Conservation (phyloP, 1,140 invertebrate species). For the Pantala flavescens region DNA sequence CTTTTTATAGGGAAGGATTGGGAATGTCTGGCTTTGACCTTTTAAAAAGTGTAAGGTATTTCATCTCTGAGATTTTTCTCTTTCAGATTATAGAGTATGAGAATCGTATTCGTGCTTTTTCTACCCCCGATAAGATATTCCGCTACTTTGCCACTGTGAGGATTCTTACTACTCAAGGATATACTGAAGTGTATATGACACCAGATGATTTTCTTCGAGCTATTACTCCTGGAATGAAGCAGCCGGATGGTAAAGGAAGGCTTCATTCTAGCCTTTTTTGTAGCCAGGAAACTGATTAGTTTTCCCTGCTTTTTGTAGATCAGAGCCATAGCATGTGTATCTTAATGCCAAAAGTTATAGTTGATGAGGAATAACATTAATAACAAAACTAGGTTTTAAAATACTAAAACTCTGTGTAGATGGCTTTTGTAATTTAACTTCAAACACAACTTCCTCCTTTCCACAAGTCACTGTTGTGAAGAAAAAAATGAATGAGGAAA, state of each 20-base stretch:
- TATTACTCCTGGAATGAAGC: conserved; percentile 91
- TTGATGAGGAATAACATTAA: no score
- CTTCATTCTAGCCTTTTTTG: no score
- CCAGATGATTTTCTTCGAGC: conserved; percentile 95
- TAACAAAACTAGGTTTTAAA: no score
- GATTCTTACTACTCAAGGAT: conserved; percentile 52
- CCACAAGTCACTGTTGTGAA: no score
- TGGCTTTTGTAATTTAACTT: no score
- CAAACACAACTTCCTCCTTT: no score
- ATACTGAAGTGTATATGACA: conserved; percentile 89
- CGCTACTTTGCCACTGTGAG: conserved; percentile 98
- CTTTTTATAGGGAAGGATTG: no score
- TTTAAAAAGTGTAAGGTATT: conserved; percentile 11
- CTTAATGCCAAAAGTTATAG: neutral
- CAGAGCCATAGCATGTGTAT: neutral
- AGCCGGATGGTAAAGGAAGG: conserved; percentile 77
- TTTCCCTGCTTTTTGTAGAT: no score
- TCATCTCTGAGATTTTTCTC: conserved; percentile 22
- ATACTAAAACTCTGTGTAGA: no score
- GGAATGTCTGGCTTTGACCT: no score
- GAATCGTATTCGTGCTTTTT: conserved; percentile 89
- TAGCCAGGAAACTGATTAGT: no score
- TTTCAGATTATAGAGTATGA: conserved; percentile 96
- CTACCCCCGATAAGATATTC: conserved; percentile 98
- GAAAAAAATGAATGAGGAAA: no score